A percentile compares a stretch with the other conserved stretches of the same genome.
phyloP scores from a whole-genome alignment of 2,113 vertebrate genomes.

The Otus sunia region DNA sequence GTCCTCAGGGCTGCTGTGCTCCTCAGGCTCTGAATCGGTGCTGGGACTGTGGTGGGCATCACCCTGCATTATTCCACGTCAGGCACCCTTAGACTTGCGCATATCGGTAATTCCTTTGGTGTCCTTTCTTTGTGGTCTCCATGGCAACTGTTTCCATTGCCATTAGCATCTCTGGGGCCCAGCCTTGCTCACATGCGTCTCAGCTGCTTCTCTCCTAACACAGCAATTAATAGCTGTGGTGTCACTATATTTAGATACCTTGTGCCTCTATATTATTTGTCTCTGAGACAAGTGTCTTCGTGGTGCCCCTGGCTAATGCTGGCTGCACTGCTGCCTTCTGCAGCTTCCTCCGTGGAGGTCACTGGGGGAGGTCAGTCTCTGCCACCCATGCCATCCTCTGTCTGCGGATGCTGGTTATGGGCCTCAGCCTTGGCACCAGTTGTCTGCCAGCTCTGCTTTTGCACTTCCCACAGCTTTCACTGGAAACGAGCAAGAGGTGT shows the following conservation, averaged over 20 bases:
- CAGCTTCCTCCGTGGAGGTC: background rate
- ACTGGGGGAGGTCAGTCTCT: background rate
- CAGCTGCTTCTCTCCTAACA: constrained; percentile 66
- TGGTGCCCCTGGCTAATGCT: background rate
- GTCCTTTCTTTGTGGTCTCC: constrained; percentile 76
- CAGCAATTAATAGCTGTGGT: constrained; percentile 59
- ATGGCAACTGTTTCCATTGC: constrained; percentile 84
- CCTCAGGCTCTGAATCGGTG: background rate
- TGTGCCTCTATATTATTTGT: background rate
- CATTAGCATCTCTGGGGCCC: constrained; percentile 80
- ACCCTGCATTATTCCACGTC: constrained; percentile 70
- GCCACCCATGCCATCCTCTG: fast-evolving
- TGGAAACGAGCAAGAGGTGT: fast-evolving
- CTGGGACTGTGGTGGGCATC: background rate
- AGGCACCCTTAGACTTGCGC: constrained; percentile 64
- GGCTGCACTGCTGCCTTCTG: background rate
- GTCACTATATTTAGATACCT: constrained; percentile 26
- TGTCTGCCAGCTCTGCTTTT: background rate
- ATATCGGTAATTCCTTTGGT: constrained; percentile 84
- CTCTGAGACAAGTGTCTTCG: background rate
- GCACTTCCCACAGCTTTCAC: background rate
- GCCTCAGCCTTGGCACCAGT: background rate
- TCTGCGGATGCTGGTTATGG: background rate
- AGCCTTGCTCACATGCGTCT: constrained; percentile 72
- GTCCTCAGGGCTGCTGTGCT: background rate